These are phyloP conservation scores for Drosophila ananassae DNA, from an alignment of 1,140 invertebrate genomes.

Conservation along the genomic window DNA sequence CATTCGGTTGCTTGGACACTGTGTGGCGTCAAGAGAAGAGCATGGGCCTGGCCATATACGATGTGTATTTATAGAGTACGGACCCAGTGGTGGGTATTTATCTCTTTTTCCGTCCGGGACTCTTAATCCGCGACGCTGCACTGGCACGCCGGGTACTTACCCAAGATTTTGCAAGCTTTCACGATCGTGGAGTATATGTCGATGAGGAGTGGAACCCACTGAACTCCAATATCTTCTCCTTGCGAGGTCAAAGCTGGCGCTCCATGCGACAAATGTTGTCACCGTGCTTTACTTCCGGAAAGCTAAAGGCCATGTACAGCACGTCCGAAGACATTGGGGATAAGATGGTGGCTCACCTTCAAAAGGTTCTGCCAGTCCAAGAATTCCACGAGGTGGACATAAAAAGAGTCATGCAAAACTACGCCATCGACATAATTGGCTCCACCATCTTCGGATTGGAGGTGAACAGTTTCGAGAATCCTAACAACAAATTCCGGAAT, in stretches of 20 bases:
- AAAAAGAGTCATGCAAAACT: conserved; percentile 58
- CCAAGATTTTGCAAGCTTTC: conserved; percentile 84
- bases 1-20: conserved; percentile 66
- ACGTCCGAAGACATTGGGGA: conserved; percentile 84
- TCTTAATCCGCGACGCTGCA: conserved; percentile 84
- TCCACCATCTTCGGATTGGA: conserved; percentile 76
- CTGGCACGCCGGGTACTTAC: conserved; percentile 84
- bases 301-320: conserved; percentile 86
- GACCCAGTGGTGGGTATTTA: conserved; percentile 72
- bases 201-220: conserved; percentile 81
- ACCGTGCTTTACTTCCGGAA: conserved; percentile 86
- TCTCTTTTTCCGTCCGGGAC: conserved; percentile 75
- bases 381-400: conserved; percentile 60
- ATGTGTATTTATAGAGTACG: conserved; percentile 62
- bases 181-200: conserved; percentile 81
- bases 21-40: conserved; percentile 55
- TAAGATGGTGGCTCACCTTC: conserved; percentile 66
- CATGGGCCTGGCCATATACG: conserved; percentile 68
- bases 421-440: conserved; percentile 75
- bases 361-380: conserved; percentile 46
- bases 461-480: conserved; percentile 68
- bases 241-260: conserved; percentile 85
- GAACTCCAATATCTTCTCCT: conserved; percentile 82
- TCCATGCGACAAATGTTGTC: conserved; percentile 85
- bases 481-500: conserved; percentile 64